Evolutionary conservation across 1,140 invertebrate genomes (phyloP).

Genomic region (honey bee (Apis mellifera)): Amel_HAv3.1 CM009931.2:17717001-17717500

Average conservation of each 20-base stretch:
- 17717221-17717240: too few relatives aligned
- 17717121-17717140: slow-evolving; percentile 34
- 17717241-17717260: too few relatives aligned
- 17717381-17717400: too few relatives aligned
- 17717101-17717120: slow-evolving; percentile 21
- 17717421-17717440: background rate
- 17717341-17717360: background rate
- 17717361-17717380: background rate
- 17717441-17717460: slow-evolving; percentile 12
- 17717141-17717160: slow-evolving; percentile 27
- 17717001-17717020: slow-evolving; percentile 60
- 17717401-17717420: too few relatives aligned
- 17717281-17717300: too few relatives aligned
- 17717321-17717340: background rate
- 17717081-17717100: slow-evolving; percentile 28
- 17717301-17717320: background rate
- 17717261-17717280: too few relatives aligned
- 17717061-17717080: slow-evolving; percentile 23
- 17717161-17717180: slow-evolving; percentile 33
- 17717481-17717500: slow-evolving; percentile 29
- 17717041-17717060: slow-evolving; percentile 30
- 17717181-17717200: slow-evolving; percentile 40
- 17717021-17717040: background rate
- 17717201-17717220: background rate
- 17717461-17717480: too few relatives aligned